Conservation (phyloP, 2,113 vertebrate genomes). For the Ptychochromis oligacanthus region DNA sequence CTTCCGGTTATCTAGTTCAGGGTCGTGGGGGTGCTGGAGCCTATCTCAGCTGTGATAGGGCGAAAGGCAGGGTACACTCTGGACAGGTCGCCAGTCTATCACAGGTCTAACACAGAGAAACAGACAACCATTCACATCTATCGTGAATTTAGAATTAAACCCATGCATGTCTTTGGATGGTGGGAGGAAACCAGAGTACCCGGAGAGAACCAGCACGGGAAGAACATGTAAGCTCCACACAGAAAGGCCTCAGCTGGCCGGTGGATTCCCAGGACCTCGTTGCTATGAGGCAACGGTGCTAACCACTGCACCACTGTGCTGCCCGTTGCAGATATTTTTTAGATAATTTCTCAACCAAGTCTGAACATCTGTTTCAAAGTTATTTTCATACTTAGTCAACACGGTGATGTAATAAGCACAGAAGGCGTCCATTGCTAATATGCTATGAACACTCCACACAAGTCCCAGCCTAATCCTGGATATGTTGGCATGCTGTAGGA, state of each 20-base stretch:
- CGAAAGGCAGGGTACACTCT: not conserved
- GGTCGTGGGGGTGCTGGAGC: not conserved
- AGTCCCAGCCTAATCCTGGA: not conserved
- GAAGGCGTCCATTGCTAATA: not conserved
- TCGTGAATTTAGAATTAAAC: not conserved
- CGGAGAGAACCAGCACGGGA: not conserved
- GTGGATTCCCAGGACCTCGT: not conserved
- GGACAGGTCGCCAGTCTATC: not conserved
- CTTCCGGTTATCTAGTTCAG: not conserved
- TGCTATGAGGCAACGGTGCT: not conserved
- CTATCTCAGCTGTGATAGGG: not conserved
- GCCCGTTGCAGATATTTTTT: constrained; percentile 2
- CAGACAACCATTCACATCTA: not conserved
- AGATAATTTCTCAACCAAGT: not conserved
- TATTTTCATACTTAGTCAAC: not conserved
- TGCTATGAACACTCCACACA: not conserved
- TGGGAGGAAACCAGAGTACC: not conserved
- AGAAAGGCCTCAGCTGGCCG: not conserved
- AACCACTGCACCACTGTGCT: not conserved
- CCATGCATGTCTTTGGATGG: not conserved
- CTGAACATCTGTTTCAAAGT: not conserved
- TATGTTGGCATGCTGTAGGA: not conserved
- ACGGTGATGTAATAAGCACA: not conserved
- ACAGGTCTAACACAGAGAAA: not conserved
- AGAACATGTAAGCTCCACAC: not conserved